Evolutionary conservation across 2,888 invertebrate genomes (phyloP), one percentile per base, ranked within the genome.

Genomic region (Holacanthella duospinosa): DNA sequence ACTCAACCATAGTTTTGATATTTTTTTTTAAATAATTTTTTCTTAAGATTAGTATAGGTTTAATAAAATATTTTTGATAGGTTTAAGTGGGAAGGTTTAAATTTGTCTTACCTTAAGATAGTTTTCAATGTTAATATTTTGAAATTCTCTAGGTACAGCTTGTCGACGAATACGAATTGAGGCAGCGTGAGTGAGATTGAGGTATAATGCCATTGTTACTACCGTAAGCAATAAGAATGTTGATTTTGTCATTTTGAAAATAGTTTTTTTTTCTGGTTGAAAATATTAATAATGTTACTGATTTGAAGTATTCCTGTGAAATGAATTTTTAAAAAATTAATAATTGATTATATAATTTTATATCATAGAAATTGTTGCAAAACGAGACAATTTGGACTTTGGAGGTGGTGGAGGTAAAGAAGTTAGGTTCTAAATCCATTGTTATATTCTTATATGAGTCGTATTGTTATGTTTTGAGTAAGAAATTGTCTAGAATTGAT

Each of bases 51-150:
- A 29, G 3, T n/a, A 36, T n/a, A 58, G 36, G 21, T 24, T 36
- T 36, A 12, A 9, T 58, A 43, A 16, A 12, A 12, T 43, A 43
- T 43, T 43, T 12, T n/a, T n/a, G n/a, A n/a, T n/a, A n/a, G n/a
- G n/a, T n/a, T n/a, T 16, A 36, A 36, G n/a, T 12, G 25, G 25
- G 6, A n/a, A 24, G 25, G 4, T 24, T 53, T 53, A 53, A 9
- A n/a, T 12, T 12, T 36, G 16, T 21, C 55, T 63, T 68, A 72
- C 72, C 70, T 72, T 72, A 1, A 72, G 60, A 61, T 72, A 72
- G 36, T 69, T 68, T 65, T 72, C 72, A 58, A 72, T 71, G 60
- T 72, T 72, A 57, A 72, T 68, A 60, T 72, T 72, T 59, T 66
- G 64, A 60, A 72, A 72, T 65, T 72, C 72, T 19, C 66, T 61